Conservation (phyloP, 2,888 invertebrate species). For the Mythimna loreyi region DNA sequence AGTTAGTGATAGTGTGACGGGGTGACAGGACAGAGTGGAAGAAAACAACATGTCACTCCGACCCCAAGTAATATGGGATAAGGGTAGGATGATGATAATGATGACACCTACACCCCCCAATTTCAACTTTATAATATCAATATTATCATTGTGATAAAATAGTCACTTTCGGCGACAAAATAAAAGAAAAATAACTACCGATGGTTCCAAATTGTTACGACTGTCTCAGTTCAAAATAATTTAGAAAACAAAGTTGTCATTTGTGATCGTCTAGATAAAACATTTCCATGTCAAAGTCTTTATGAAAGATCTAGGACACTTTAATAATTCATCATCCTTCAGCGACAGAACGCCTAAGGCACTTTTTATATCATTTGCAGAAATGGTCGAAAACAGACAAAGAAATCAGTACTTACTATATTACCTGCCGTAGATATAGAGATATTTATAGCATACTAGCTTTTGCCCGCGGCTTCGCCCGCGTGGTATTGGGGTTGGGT, state of each 20-base stretch:
- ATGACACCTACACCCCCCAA: too few species aligned
- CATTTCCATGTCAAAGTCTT: background rate
- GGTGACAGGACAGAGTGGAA: too few species aligned
- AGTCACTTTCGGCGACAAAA: too few species aligned
- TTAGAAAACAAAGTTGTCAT: background rate
- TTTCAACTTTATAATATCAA: too few species aligned
- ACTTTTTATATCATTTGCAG: slow-evolving; percentile 1
- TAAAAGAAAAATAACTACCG: background rate
- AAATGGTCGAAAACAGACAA: background rate
- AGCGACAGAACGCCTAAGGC: background rate
- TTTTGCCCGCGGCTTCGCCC: too few species aligned
- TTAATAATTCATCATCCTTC: slow-evolving; percentile 24
- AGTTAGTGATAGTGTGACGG: too few species aligned
- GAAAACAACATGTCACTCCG: too few species aligned
- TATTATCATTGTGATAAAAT: too few species aligned
- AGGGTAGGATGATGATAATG: too few species aligned
- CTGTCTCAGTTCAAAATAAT: background rate
- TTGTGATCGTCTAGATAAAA: slow-evolving; percentile 9
- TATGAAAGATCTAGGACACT: slow-evolving; percentile 20
- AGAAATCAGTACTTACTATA: slow-evolving; percentile 8
- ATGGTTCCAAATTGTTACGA: background rate
- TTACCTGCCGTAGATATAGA: background rate
- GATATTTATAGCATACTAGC: slow-evolving; percentile 8
- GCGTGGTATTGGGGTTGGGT: too few species aligned
- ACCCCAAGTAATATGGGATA: too few species aligned